A percentile compares a stretch with the other conserved stretches of the same genome.
phyloP scores from a whole-genome alignment of 2,888 invertebrate genomes.

The Drosophila trichaetosa region DNA sequence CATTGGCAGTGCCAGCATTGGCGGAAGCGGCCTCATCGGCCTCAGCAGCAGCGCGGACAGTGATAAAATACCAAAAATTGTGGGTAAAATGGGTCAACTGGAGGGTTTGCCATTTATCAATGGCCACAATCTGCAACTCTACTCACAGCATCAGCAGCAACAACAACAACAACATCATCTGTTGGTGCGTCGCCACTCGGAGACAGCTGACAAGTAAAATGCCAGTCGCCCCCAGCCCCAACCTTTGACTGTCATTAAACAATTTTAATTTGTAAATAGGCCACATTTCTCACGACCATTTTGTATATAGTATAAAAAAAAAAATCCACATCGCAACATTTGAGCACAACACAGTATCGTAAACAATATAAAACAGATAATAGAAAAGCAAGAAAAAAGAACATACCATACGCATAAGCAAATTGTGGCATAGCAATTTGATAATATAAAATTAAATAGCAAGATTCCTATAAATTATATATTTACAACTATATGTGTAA shows the following conservation, averaged over 20 bases:
- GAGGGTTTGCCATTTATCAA: constrained; percentile 74
- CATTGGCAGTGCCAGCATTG: constrained; percentile 66
- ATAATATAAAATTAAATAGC: constrained; percentile 61
- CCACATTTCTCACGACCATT: constrained; percentile 44
- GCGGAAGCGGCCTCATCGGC: constrained; percentile 66
- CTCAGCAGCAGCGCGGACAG: constrained; percentile 70
- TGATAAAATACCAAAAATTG: constrained; percentile 85
- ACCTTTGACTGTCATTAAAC: constrained; percentile 38
- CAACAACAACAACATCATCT: constrained; percentile 62
- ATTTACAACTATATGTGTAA: constrained; percentile 33
- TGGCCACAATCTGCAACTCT: constrained; percentile 59
- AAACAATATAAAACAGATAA: constrained; percentile 21
- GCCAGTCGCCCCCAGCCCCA: constrained; percentile 10
- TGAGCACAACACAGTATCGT: constrained; percentile 66
- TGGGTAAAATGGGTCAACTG: constrained; percentile 84
- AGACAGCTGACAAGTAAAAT: constrained; percentile 67
- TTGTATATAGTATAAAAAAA: constrained; percentile 52
- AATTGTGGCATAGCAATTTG: constrained; percentile 64
- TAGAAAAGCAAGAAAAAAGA: constrained; percentile 24
- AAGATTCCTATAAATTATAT: constrained; percentile 74
- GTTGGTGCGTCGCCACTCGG: constrained; percentile 81
- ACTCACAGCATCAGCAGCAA: constrained; percentile 28
- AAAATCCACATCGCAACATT: constrained; percentile 33
- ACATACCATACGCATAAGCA: constrained; percentile 69
- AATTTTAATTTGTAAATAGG: constrained; percentile 56